phyloP scores from a whole-genome alignment of 2,797 vertebrate genomes.

The Rhadinocentrus ornatus region DNA sequence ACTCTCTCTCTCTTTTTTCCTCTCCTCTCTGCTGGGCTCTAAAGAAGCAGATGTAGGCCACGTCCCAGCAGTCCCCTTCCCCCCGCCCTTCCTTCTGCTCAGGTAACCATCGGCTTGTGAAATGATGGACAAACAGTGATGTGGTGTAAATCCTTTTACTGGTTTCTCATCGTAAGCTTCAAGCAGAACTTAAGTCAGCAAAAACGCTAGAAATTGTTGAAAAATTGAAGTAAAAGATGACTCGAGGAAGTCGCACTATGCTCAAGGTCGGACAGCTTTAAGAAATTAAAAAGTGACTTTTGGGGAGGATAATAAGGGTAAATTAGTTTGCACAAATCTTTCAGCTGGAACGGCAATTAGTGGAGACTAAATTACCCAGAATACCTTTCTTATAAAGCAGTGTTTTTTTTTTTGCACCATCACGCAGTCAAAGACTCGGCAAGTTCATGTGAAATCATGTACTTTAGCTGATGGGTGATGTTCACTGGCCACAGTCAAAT shows the following conservation, averaged over 20 bases:
- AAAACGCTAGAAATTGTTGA: background rate
- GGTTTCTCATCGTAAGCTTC: background rate
- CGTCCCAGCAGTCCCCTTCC: slow-evolving; percentile 52
- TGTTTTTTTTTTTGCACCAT: slow-evolving; percentile 18
- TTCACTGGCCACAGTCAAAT: slow-evolving; percentile 28
- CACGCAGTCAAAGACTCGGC: slow-evolving; percentile 18
- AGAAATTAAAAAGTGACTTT: slow-evolving; percentile 32
- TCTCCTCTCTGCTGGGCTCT: slow-evolving; percentile 50
- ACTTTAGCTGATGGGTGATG: slow-evolving; percentile 38
- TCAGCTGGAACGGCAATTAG: slow-evolving; percentile 16
- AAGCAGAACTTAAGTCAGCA: background rate
- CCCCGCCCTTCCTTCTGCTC: slow-evolving; percentile 16
- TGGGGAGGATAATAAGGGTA: slow-evolving; percentile 12
- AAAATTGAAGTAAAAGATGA: background rate
- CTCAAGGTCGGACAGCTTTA: slow-evolving; percentile 23
- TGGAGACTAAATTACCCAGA: background rate
- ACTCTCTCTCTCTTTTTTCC: slow-evolving; percentile 20
- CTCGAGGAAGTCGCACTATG: slow-evolving; percentile 9
- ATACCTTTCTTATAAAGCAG: background rate
- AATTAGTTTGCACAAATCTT: slow-evolving; percentile 36
- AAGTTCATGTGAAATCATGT: slow-evolving; percentile 35
- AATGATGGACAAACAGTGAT: slow-evolving; percentile 65
- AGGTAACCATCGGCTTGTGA: slow-evolving; percentile 40
- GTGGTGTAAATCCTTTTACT: slow-evolving; percentile 40
- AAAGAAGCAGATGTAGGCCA: slow-evolving; percentile 66